phyloP scores from a whole-genome alignment of 2,888 invertebrate species.

The Lycocerus yunnanus region DNA sequence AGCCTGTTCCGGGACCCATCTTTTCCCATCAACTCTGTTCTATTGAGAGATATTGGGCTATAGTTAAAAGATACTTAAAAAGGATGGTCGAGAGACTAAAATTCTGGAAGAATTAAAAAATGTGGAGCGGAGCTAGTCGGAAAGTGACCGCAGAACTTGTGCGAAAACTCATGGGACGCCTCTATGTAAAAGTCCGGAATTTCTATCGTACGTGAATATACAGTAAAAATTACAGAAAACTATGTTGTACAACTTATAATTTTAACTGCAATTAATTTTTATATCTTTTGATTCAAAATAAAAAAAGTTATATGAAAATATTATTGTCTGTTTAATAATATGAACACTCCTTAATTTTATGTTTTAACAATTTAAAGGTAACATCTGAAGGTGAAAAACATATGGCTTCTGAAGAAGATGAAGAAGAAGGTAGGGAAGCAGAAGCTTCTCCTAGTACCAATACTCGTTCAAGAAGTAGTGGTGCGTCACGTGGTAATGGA shows the following conservation, averaged over 20 bases:
- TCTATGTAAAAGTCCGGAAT: too few species aligned
- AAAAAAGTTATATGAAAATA: too few species aligned
- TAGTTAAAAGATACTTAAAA: neutral
- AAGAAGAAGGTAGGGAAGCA: conserved; percentile 80
- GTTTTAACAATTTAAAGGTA: conserved; percentile 48
- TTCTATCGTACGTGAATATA: too few species aligned
- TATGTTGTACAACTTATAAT: too few species aligned
- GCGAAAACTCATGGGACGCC: neutral
- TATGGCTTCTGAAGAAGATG: conserved; percentile 55
- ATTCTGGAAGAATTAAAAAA: neutral
- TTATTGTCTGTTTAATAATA: too few species aligned
- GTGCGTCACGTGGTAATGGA: conserved; percentile 33
- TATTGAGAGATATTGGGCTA: neutral
- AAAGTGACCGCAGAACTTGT: neutral
- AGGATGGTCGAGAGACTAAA: neutral
- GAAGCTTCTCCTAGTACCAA: conserved; percentile 73
- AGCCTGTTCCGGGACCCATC: too few species aligned
- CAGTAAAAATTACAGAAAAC: too few species aligned
- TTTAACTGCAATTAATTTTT: too few species aligned
- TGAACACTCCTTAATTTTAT: neutral
- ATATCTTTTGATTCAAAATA: too few species aligned
- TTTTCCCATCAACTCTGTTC: neutral
- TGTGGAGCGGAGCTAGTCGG: neutral
- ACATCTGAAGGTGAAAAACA: conserved; percentile 69
- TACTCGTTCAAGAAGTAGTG: conserved; percentile 53